Conservation (phyloP, 2,113 vertebrate genomes). For the Lampris incognitus region DNA sequence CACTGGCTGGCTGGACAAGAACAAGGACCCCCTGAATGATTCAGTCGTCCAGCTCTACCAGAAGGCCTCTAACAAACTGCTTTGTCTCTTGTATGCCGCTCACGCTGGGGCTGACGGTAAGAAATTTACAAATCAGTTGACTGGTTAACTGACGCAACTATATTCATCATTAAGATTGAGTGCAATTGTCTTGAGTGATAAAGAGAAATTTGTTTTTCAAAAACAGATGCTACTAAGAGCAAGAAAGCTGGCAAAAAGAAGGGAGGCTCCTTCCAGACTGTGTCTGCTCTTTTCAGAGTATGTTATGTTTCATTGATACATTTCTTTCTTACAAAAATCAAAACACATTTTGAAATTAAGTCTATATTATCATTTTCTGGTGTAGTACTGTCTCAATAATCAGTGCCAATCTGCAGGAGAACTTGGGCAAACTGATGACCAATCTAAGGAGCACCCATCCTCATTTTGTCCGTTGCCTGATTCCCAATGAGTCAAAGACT, state of each 20-base stretch:
- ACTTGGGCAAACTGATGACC: not conserved
- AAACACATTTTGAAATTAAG: not conserved
- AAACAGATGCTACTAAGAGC: slow-evolving; percentile 30
- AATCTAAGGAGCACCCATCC: too few relatives aligned
- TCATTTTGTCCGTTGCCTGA: too few relatives aligned
- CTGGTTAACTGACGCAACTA: too few relatives aligned
- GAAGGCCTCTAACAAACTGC: slow-evolving; percentile 40
- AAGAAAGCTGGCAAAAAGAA: slow-evolving; percentile 24
- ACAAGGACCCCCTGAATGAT: too few relatives aligned
- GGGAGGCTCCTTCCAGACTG: not conserved
- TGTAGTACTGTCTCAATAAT: not conserved
- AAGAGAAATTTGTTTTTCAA: too few relatives aligned
- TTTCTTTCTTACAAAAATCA: not conserved
- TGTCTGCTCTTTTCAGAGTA: not conserved
- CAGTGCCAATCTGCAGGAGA: not conserved
- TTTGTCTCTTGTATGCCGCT: not conserved
- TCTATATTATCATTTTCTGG: not conserved
- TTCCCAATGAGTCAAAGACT: too few relatives aligned
- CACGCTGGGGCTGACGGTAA: slow-evolving; percentile 6
- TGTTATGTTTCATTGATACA: not conserved
- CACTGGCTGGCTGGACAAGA: too few relatives aligned
- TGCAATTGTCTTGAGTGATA: too few relatives aligned
- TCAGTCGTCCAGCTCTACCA: slow-evolving; percentile 64
- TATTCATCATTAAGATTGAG: too few relatives aligned
- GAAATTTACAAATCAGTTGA: not conserved